Evolutionary conservation across 1,140 invertebrate genomes (phyloP).

Genomic region (Atta cephalotes): DNA sequence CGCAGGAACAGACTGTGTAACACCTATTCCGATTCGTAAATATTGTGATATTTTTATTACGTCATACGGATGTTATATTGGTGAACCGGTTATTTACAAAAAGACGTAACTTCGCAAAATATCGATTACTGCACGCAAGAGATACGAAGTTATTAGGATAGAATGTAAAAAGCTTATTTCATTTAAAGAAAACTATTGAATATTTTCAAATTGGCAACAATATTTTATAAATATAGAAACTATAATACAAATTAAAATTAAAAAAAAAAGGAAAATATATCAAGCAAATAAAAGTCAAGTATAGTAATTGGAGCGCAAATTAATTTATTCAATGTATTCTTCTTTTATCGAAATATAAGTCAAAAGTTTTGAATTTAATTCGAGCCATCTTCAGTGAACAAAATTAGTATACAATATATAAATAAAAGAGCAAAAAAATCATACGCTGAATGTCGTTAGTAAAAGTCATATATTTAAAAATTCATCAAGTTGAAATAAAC

Average conservation of each 20-base stretch:
- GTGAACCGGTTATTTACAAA: conserved; percentile 1
- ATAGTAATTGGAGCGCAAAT: too few relatives aligned
- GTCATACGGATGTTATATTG: not conserved
- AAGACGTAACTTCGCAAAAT: not conserved
- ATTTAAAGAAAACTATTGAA: not conserved
- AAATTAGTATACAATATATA: too few relatives aligned
- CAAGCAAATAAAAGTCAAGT: too few relatives aligned
- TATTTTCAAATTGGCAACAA: not conserved
- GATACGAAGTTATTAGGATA: not conserved
- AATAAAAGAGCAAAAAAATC: too few relatives aligned
- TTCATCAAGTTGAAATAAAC: too few relatives aligned
- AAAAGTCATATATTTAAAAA: too few relatives aligned
- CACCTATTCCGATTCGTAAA: conserved; percentile 34
- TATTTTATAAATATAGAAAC: not conserved
- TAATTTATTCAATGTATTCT: too few relatives aligned
- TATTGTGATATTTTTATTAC: conserved; percentile 8
- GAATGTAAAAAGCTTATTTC: not conserved
- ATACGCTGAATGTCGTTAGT: too few relatives aligned
- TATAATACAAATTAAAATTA: not conserved
- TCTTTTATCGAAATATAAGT: too few relatives aligned
- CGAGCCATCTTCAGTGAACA: too few relatives aligned
- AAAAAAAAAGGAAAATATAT: too few relatives aligned
- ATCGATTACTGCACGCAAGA: not conserved
- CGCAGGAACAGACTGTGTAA: conserved; percentile 38
- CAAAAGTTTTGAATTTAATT: too few relatives aligned